Evolutionary conservation across 2,113 vertebrate genomes (phyloP).

Genomic region (Megaleporinus macrocephalus): DNA sequence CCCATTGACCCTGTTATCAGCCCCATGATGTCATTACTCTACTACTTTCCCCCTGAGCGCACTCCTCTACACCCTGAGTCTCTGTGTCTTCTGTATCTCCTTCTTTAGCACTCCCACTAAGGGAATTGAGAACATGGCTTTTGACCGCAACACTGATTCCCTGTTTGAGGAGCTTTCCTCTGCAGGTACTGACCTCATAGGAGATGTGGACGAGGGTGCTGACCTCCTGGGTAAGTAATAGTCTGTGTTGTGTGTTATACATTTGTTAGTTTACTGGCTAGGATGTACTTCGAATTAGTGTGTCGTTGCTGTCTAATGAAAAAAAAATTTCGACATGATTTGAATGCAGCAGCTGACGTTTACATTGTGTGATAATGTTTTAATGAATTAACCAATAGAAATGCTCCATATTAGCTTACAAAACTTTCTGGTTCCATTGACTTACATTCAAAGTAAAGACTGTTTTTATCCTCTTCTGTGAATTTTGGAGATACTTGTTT

Average conservation of each 20-base stretch:
- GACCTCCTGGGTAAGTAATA: constrained; percentile 90
- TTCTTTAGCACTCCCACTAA: constrained; percentile 90
- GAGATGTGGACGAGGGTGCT: constrained; percentile 96
- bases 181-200: constrained; percentile 93
- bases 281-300: too few relatives aligned
- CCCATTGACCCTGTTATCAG: neutral
- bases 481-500: too few relatives aligned
- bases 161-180: constrained; percentile 97
- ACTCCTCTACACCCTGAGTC: neutral
- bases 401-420: too few relatives aligned
- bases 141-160: constrained; percentile 96
- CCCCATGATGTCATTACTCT: neutral
- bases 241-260: neutral
- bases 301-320: too few relatives aligned
- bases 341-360: too few relatives aligned
- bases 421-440: too few relatives aligned
- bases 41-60: too few relatives aligned
- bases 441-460: too few relatives aligned
- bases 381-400: too few relatives aligned
- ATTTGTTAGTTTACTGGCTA: neutral
- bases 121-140: constrained; percentile 92
- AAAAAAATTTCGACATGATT: too few relatives aligned
- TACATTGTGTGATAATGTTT: too few relatives aligned
- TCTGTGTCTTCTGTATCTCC: neutral
- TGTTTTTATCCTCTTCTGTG: too few relatives aligned